Base-by-base conservation (phyloP, 2,888 invertebrate genomes). In the Pseudococcus viburni region DNA sequence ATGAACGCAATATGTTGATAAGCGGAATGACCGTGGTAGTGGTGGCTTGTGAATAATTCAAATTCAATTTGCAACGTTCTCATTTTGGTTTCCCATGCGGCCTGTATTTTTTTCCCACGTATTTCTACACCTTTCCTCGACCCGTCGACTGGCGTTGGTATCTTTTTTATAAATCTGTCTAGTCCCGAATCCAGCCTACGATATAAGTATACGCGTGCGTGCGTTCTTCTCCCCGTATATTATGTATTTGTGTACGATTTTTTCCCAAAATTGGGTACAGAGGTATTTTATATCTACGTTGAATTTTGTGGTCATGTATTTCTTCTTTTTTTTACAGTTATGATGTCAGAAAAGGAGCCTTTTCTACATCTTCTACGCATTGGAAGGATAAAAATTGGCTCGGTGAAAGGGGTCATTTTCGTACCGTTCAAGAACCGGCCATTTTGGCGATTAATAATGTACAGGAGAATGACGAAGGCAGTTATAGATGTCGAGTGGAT, bases 401-500 rank as follows among this genome's bases (percentile, higher is more conserved):
- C 46, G 94, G 94, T 48, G 94, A 94, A 1, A 93, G 96, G 48
- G 95, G 95, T 0, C 93, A 93, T 91, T 96, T 96, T 93, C 93
- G 94, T 90, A 93, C 94, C n/a, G 92, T 93, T 51, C 93, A 94
- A 11, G 94, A 95, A 26, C 95, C 95, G 0, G 94, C 95, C 9
- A 93, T 94, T 48, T 93, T 95, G 88, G 94, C 94, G 90, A 94
- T 95, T 88, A 94, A 94, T 91, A 94, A 93, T 90, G 93, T 96
- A 89, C 92, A 92, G 89, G 93, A 94, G 90, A 92, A 93, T 26
- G 96, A 96, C 91, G 95, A 95, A 88, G 96, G 96, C 9, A 93
- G 95, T 90, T 96, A 96, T 92, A 93, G 95, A 89, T 96, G 96
- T 91, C 92, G 96, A 89, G 95, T 96, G 85, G 96, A 96, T 92